Percentiles rank a stretch among this genome's conserved stretches.
Conservation (phyloP, 2,113 vertebrate species). For the Suricata suricatta region DNA sequence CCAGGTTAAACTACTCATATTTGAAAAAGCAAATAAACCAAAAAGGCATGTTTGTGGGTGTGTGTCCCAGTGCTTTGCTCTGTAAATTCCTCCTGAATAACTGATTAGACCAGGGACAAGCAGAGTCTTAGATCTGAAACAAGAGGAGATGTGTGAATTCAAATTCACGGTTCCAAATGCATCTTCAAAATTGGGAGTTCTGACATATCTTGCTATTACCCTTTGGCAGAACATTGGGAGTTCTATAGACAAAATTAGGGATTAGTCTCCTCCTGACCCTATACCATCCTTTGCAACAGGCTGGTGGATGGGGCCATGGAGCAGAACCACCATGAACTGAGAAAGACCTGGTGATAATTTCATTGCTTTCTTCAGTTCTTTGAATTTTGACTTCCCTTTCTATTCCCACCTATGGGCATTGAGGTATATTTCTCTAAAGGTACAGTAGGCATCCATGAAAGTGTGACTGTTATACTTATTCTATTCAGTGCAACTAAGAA, state of each 20-base stretch:
- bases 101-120: not conserved
- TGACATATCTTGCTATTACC: not conserved
- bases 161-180: not conserved
- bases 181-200: not conserved
- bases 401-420: not conserved
- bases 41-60: conserved; percentile 15
- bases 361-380: not conserved
- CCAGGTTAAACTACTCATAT: conserved; percentile 31
- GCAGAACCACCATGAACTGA: not conserved
- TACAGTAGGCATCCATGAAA: not conserved
- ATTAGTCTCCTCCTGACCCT: not conserved
- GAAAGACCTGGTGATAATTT: not conserved
- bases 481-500: not conserved
- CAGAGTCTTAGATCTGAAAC: not conserved
- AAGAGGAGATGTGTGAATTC: not conserved
- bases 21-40: conserved; percentile 57
- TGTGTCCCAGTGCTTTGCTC: not conserved
- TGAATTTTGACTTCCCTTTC: not conserved
- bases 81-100: conserved; percentile 56
- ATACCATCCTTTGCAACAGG: not conserved
- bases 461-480: not conserved
- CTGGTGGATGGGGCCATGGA: not conserved
- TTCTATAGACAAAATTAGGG: not conserved
- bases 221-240: not conserved
- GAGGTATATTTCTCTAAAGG: not conserved